Percentiles rank a stretch among this genome's conserved stretches.
These are phyloP conservation scores for Hycleus cichorii DNA, from an alignment of 1,140 invertebrate genomes.

Conservation along the genomic window DNA sequence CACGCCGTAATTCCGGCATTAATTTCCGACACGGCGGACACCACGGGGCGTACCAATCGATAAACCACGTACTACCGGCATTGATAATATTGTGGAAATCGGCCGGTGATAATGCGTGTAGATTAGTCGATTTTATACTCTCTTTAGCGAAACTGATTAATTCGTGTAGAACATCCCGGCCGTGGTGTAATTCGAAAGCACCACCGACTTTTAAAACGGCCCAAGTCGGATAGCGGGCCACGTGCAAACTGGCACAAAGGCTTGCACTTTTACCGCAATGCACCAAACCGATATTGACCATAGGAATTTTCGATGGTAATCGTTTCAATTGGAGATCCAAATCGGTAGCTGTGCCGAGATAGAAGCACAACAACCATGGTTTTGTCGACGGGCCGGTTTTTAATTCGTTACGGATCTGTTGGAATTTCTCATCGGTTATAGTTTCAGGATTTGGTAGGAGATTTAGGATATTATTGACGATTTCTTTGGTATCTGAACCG, in stretches of 20 bases:
- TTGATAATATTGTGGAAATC: constrained; percentile 50
- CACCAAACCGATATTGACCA: constrained; percentile 55
- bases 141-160: constrained; percentile 62
- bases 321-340: constrained; percentile 52
- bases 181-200: constrained; percentile 65
- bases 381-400: constrained; percentile 27
- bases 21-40: constrained; percentile 74
- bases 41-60: constrained; percentile 79
- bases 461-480: constrained; percentile 48
- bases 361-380: constrained; percentile 62
- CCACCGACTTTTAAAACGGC: constrained; percentile 62
- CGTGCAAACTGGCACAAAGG: constrained; percentile 49
- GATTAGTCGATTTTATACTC: constrained; percentile 51
- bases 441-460: constrained; percentile 48
- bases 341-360: constrained; percentile 46
- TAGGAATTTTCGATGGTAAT: constrained; percentile 51
- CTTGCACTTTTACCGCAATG: constrained; percentile 51
- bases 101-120: constrained; percentile 55
- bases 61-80: constrained; percentile 54
- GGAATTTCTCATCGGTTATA: constrained; percentile 45
- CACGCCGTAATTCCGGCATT: constrained; percentile 64
- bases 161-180: constrained; percentile 55
- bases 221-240: constrained; percentile 61
- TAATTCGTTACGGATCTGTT: constrained; percentile 43
- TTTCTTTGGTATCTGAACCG: constrained; percentile 45